Base-by-base conservation (phyloP, 2,888 invertebrate genomes). In the Prosopocoilus inquinatus region DNA sequence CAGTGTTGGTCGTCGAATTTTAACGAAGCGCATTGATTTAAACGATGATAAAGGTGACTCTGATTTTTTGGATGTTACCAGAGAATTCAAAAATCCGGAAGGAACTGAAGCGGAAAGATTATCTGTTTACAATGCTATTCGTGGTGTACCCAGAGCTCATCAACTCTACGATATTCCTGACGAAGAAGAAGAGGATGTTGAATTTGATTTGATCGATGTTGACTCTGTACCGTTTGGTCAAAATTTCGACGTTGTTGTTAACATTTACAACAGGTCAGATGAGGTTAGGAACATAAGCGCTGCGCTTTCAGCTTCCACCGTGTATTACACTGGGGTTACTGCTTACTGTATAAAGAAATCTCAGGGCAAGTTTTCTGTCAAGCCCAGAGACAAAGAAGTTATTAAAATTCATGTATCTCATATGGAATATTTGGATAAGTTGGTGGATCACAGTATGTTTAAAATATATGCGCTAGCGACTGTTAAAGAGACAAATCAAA, bases 401-500 rank as follows among this genome's bases (percentile, higher is more conserved):
- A 73, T 87, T 15, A 82, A 82, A 64, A 75, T 89, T 53, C 82
- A 82, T 55, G 81, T 89, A 7, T 80, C 80, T 9, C 83, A 84
- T 9, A 82, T 83, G 50, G 88, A 89, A 57, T 90, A 90, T 72
- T 80, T 87, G 77, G 82, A 84, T 57, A 85, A 87, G 69, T 70
- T 89, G 62, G 86, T 86, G 0, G 89, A 89, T 67, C 86, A 88
- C 66, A 80, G 84, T 48, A 81, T 86, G 77, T 80, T 90, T 53
- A 88, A 88, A 77, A 84, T 89, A 56, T 86, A 86, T 64, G 86
- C 87, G n/a, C 82, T 87, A 77, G 86, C 87, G 2, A 84, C 82
- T 60, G 88, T 89, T 1, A 80, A 83, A 64, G 88, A 89, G 71
- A 90, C 89, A 0, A 82, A 83, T 43, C 90, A 90, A 72, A 83